Evolutionary conservation across 2,113 vertebrate genomes (phyloP), one percentile per base, ranked within the genome.

Genomic region (Chlorodrepanis virens): DNA sequence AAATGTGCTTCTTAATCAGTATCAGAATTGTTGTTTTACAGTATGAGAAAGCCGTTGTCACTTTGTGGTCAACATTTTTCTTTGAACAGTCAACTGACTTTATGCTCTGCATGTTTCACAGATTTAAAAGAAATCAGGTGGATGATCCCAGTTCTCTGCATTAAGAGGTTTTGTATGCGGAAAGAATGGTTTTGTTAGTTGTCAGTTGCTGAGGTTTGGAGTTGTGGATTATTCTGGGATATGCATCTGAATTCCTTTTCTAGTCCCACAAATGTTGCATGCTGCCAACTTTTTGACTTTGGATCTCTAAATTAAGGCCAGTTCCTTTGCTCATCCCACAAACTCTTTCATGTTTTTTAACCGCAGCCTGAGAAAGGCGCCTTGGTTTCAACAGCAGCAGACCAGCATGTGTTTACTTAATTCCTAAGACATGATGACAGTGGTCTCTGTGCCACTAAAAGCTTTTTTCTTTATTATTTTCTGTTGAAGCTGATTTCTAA

Each of bases 371-470:
- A 98, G 98, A 97, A 97, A 99, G 99, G 99, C 99, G 99, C 99
- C 99, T 99, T 93, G 98, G 98, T 99, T 99, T 98, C 98, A 98
- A 98, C 99, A 98, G 98, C 99, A 99, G 99, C 99, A 98, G 98
- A 99, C 98, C 99, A 98, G 98, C 99, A 99, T 98, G 98, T 99
- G 99, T 99, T 99, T 99, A 98, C 98, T 99, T 99, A 99, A 99
- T 99, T 99, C 99, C 99, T 99, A 83, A 99, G 99, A 99, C 99
- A 99, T 99, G 98, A 99, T 99, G 99, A 99, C 98, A 99, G 98
- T 98, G 98, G 98, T 98, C 99, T 99, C 97, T 97, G 91, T 98
- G 98, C 98, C 99, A 98, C 98, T 98, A 98, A 98, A 98, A 98
- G 98, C 98, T 98, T 98, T 98, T 98, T 95, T 96, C 95, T 98